These are phyloP conservation scores for Kryptolebias marmoratus DNA, from an alignment of 2,113 vertebrate species.

Conservation along the genomic window DNA sequence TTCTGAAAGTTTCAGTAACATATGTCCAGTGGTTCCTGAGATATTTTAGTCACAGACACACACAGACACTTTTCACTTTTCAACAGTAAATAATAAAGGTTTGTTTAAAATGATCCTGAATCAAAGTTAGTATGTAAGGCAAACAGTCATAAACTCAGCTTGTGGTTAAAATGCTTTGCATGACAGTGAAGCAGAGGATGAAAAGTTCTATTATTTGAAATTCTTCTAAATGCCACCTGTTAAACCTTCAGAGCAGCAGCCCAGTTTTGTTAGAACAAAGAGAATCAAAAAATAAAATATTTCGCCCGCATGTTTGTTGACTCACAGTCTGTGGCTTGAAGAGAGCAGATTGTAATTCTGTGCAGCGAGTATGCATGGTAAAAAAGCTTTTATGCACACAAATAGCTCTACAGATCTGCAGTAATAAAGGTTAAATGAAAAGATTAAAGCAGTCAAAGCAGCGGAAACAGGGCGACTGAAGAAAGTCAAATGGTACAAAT, in stretches of 20 bases:
- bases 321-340: background rate
- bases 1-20: too few species aligned
- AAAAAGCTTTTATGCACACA: background rate
- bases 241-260: background rate
- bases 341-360: conserved; percentile 14
- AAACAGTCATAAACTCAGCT: background rate
- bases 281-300: conserved; percentile 2
- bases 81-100: too few species aligned
- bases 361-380: background rate
- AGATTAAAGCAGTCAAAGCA: conserved; percentile 13
- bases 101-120: background rate
- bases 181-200: background rate
- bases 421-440: conserved; percentile 49
- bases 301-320: background rate
- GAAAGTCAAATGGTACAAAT: conserved; percentile 23
- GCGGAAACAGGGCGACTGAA: background rate
- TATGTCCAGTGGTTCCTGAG: too few species aligned
- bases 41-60: too few species aligned
- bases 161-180: background rate
- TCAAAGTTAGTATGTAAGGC: background rate
- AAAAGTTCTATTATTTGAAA: background rate
- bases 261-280: background rate
- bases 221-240: background rate
- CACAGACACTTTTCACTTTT: too few species aligned
- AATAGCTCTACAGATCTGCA: background rate